Evolutionary conservation across 2,888 invertebrate species (phyloP).

Genomic region (Limenitis camilla): DNA sequence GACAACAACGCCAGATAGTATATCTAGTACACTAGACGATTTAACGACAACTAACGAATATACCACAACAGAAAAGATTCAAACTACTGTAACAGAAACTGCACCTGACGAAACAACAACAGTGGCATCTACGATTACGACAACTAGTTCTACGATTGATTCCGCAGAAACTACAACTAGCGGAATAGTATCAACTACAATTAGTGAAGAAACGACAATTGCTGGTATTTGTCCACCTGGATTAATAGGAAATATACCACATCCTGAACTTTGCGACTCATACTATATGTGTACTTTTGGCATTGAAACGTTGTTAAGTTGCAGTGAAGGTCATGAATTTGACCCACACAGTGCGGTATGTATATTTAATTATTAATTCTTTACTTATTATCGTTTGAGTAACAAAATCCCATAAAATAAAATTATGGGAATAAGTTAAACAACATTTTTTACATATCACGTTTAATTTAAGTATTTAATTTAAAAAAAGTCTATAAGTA

Average conservation of each 20-base stretch:
- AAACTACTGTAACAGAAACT: constrained; percentile 2
- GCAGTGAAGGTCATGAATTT: constrained; percentile 13
- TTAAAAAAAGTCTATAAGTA: too few species aligned
- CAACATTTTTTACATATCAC: too few species aligned
- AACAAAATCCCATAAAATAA: too few species aligned
- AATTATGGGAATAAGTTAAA: too few species aligned
- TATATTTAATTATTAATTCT: too few species aligned
- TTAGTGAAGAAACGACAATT: not conserved
- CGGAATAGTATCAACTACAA: not conserved
- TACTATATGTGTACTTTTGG: constrained; percentile 38
- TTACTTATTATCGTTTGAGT: too few species aligned
- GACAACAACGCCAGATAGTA: not conserved
- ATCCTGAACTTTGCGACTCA: constrained; percentile 34
- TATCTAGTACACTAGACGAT: not conserved
- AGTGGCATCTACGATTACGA: too few species aligned
- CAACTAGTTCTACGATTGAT: not conserved
- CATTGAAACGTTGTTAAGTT: constrained; percentile 3
- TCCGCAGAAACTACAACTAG: too few species aligned
- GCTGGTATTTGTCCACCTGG: constrained; percentile 29
- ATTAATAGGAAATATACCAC: constrained; percentile 32
- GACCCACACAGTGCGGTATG: not conserved
- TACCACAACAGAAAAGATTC: not conserved
- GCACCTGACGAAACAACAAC: not conserved
- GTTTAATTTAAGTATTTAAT: too few species aligned
- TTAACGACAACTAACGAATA: not conserved